Percentiles rank a stretch among this genome's conserved stretches.
These are phyloP conservation scores for Amphilophus citrinellus DNA, from an alignment of 2,113 vertebrate species.

Conservation along the genomic window DNA sequence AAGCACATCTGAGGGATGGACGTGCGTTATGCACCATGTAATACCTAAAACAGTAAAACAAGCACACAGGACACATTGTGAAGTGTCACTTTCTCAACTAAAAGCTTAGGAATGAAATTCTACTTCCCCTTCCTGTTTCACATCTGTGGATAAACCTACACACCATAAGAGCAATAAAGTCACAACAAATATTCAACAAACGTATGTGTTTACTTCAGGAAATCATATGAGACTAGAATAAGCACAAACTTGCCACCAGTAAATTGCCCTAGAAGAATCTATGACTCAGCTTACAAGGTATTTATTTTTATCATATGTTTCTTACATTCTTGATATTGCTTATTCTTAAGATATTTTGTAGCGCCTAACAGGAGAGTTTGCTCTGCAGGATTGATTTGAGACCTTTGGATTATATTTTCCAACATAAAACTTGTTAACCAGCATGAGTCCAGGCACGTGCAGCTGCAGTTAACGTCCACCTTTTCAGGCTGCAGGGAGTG, in stretches of 20 bases:
- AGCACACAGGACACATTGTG: not conserved
- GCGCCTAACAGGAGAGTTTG: not conserved
- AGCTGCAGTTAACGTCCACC: not conserved
- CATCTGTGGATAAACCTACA: not conserved
- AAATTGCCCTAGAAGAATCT: not conserved
- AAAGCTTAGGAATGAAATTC: not conserved
- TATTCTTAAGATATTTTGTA: not conserved
- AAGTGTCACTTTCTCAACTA: too few species aligned
- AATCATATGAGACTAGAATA: not conserved
- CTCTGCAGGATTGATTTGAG: slow-evolving; percentile 1
- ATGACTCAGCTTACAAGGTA: not conserved
- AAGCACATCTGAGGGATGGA: not conserved
- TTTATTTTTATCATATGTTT: slow-evolving; percentile 7
- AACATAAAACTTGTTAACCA: not conserved
- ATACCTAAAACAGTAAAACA: not conserved
- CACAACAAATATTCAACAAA: not conserved
- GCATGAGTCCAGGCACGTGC: not conserved
- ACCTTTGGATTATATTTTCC: not conserved
- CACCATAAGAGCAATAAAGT: not conserved
- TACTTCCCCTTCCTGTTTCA: not conserved
- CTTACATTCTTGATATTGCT: not conserved
- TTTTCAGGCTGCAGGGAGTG: not conserved
- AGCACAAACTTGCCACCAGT: not conserved
- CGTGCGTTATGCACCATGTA: not conserved
- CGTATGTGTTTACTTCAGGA: not conserved